A percentile compares a stretch with the other conserved stretches of the same genome.
These are phyloP conservation scores for Bombus ignitus DNA, from an alignment of 1,140 invertebrate genomes.

Conservation along the genomic window DNA sequence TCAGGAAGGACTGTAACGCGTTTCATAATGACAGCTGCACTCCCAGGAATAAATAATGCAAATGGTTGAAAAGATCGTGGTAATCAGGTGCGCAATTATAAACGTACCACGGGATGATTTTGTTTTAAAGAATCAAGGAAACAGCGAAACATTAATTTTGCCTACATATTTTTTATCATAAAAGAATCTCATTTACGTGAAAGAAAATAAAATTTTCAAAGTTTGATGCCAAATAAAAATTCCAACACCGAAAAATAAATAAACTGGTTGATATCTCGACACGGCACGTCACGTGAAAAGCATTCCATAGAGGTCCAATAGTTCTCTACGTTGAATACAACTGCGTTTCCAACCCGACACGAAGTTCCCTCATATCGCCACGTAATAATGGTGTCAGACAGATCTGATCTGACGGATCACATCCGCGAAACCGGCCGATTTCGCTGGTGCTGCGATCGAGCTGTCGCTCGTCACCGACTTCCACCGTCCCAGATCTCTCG, in stretches of 20 bases:
- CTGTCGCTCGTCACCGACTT: constrained; percentile 42
- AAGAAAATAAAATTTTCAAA: not conserved
- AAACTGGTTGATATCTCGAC: constrained; percentile 22
- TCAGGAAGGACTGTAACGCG: not conserved
- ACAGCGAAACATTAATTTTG: not conserved
- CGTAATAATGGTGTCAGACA: constrained; percentile 36
- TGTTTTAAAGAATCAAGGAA: not conserved
- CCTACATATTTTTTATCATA: not conserved
- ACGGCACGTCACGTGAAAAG: constrained; percentile 49
- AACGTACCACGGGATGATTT: not conserved
- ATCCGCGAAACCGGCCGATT: constrained; percentile 46
- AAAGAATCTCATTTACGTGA: not conserved
- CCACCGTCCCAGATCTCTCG: constrained; percentile 51
- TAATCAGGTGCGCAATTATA: not conserved
- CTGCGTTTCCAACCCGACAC: constrained; percentile 35
- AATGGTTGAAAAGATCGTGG: not conserved
- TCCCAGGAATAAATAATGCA: not conserved
- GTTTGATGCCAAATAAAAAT: not conserved
- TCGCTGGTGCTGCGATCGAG: constrained; percentile 6
- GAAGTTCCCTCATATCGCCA: constrained; percentile 3
- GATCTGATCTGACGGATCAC: constrained; percentile 30
- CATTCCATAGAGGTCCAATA: not conserved
- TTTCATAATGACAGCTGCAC: not conserved
- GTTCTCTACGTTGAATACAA: constrained; percentile 31
- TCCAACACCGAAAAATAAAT: constrained; percentile 31